Evolutionary conservation across 2,797 vertebrate species (phyloP).

Genomic region (Brachymystax lenok): DNA sequence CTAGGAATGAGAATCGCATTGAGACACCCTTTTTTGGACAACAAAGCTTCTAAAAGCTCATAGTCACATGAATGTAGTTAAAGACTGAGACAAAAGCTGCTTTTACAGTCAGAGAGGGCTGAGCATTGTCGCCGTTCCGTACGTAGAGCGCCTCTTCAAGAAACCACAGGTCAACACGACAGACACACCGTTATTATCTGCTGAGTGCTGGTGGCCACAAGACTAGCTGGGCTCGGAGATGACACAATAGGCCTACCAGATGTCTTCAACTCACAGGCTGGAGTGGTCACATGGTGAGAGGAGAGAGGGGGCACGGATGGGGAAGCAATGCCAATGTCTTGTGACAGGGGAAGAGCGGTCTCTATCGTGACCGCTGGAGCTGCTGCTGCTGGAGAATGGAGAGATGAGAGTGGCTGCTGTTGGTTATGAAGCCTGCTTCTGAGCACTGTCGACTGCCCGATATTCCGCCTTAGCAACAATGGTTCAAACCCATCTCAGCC

Average conservation of each 20-base stretch:
- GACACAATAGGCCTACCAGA: not conserved
- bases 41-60: not conserved
- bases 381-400: not conserved
- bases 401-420: too few relatives aligned
- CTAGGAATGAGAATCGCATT: not conserved
- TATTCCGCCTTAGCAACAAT: not conserved
- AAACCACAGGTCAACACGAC: not conserved
- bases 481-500: not conserved
- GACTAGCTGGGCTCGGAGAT: not conserved
- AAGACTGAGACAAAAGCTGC: not conserved
- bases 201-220: not conserved
- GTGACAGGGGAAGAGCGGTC: not conserved
- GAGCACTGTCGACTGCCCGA: too few relatives aligned
- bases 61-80: not conserved
- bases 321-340: not conserved
- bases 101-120: not conserved
- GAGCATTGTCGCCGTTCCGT: not conserved
- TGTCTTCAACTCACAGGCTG: not conserved
- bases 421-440: too few relatives aligned
- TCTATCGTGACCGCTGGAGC: not conserved
- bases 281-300: not conserved
- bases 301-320: not conserved
- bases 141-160: constrained; percentile 4
- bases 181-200: not conserved
- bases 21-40: not conserved